A percentile compares a stretch with the other conserved stretches of the same genome.
Evolutionary conservation across 2,797 vertebrate species (phyloP).

Genomic region (Apogon hyalosoma): DNA sequence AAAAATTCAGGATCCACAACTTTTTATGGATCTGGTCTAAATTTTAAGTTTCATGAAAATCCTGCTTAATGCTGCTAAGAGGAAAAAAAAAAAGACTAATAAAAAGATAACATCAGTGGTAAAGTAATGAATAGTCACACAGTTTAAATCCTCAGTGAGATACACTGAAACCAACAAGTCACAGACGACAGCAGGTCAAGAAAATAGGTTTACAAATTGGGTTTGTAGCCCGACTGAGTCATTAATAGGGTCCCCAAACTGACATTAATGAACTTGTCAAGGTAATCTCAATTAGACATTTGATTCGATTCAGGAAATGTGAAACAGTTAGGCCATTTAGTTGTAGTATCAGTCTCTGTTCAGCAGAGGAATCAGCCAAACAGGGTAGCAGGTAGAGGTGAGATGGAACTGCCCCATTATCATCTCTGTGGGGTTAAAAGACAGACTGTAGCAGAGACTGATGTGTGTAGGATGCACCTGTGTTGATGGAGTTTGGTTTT

Average conservation of each 20-base stretch:
- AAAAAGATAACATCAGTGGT: too few species aligned
- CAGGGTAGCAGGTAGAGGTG: neutral
- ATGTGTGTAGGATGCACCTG: neutral
- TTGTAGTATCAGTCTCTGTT: neutral
- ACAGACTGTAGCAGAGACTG: slow-evolving; percentile 6
- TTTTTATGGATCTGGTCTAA: too few species aligned
- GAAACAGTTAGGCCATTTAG: too few species aligned
- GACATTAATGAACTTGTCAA: neutral
- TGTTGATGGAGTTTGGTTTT: slow-evolving; percentile 11
- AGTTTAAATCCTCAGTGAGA: neutral
- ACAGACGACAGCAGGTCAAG: neutral
- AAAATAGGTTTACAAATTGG: neutral
- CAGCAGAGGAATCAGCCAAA: neutral
- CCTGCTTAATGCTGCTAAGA: too few species aligned
- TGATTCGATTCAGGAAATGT: neutral
- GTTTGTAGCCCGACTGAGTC: neutral
- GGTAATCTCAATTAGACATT: neutral
- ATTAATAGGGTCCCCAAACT: neutral
- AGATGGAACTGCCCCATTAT: neutral
- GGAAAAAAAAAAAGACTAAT: too few species aligned
- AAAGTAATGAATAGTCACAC: too few species aligned
- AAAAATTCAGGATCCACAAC: too few species aligned
- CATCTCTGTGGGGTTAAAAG: neutral
- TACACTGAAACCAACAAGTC: neutral
- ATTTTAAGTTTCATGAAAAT: too few species aligned